These are phyloP conservation scores for Asbolus verrucosus DNA, from an alignment of 1,140 invertebrate species.

Conservation along the genomic window DNA sequence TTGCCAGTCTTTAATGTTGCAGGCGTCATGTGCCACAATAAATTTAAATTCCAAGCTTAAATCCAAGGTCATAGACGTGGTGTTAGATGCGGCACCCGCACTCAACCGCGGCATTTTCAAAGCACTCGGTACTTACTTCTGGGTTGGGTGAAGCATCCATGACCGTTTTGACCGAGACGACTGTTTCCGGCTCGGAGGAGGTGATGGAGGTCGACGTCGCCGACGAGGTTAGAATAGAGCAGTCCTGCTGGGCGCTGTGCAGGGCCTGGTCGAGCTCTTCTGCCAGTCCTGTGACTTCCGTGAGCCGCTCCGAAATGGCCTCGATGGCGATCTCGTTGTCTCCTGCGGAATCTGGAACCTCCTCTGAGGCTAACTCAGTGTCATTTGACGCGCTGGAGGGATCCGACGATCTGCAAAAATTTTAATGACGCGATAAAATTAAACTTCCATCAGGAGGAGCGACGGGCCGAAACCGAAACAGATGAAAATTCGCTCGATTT, in stretches of 20 bases:
- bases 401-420: no score
- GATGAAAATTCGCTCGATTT: neutral
- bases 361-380: constrained; percentile 14
- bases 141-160: constrained; percentile 48
- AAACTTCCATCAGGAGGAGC: no score
- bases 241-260: constrained; percentile 67
- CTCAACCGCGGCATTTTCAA: no score
- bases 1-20: no score
- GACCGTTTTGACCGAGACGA: constrained; percentile 14
- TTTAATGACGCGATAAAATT: no score
- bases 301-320: constrained; percentile 73
- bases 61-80: no score
- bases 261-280: constrained; percentile 74
- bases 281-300: constrained; percentile 75
- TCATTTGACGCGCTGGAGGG: constrained; percentile 22
- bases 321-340: constrained; percentile 74
- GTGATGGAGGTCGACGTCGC: constrained; percentile 53
- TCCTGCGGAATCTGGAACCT: constrained; percentile 24
- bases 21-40: no score
- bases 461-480: no score
- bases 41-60: no score
- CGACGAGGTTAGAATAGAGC: constrained; percentile 55
- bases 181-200: constrained; percentile 37
- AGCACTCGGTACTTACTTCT: constrained; percentile 50
- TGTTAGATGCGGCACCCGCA: no score